A percentile compares a stretch with the other conserved stretches of the same genome.
These are phyloP conservation scores for Andrena trimmerana DNA, from an alignment of 2,888 invertebrate species.

Conservation along the genomic window DNA sequence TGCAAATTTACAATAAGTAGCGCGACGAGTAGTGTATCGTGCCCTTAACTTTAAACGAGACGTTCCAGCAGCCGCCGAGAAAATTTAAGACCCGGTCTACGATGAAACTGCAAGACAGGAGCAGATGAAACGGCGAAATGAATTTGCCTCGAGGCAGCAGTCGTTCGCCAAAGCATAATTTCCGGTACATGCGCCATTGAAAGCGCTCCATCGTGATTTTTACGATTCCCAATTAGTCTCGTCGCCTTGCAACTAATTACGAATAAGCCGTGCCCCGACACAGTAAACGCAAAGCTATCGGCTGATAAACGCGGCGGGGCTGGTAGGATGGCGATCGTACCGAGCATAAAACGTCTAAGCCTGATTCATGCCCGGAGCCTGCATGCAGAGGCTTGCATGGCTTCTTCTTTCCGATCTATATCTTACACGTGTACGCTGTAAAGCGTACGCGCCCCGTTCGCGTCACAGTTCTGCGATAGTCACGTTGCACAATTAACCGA, in stretches of 20 bases:
- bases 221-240: slow-evolving; percentile 59
- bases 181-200: slow-evolving; percentile 47
- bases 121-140: slow-evolving; percentile 32
- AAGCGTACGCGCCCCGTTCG: not conserved
- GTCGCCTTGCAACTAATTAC: slow-evolving; percentile 54
- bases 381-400: not conserved
- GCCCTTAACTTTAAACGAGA: not conserved
- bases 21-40: too few relatives aligned
- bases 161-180: slow-evolving; percentile 44
- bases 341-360: slow-evolving; percentile 43
- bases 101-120: not conserved
- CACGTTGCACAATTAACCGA: slow-evolving; percentile 12
- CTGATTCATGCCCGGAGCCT: slow-evolving; percentile 36
- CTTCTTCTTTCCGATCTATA: slow-evolving; percentile 25
- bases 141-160: slow-evolving; percentile 23
- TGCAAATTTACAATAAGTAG: too few relatives aligned
- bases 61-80: not conserved
- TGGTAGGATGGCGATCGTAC: slow-evolving; percentile 33
- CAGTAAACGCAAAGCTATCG: slow-evolving; percentile 52
- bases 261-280: slow-evolving; percentile 33
- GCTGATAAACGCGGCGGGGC: slow-evolving; percentile 39
- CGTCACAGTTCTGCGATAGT: slow-evolving; percentile 4
- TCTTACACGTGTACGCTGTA: not conserved
- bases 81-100: slow-evolving; percentile 22
- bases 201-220: slow-evolving; percentile 28